These are phyloP conservation scores for Hecatera dysodea DNA, from an alignment of 2,888 invertebrate genomes.

Conservation along the genomic window DNA sequence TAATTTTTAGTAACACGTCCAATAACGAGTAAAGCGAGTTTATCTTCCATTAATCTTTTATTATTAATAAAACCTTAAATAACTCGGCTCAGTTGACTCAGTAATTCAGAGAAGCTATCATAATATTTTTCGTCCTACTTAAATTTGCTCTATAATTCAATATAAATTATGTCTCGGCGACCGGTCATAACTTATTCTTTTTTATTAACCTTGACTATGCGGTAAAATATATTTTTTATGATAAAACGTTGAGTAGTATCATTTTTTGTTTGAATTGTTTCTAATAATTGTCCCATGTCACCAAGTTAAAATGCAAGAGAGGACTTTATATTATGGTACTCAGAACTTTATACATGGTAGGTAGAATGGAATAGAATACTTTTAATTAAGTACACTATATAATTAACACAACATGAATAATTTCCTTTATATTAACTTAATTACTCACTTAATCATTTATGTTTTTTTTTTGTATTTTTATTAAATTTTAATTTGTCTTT, in stretches of 20 bases:
- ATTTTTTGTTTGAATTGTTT: slow-evolving; percentile 5
- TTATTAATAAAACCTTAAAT: slow-evolving; percentile 30
- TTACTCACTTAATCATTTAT: no score
- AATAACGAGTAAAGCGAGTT: neutral
- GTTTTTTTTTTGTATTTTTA: no score
- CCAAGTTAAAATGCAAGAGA: no score
- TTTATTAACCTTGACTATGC: slow-evolving; percentile 37
- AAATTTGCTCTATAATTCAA: slow-evolving; percentile 55
- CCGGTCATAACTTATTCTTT: slow-evolving; percentile 36
- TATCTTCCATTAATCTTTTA: slow-evolving; percentile 22
- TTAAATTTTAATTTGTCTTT: no score
- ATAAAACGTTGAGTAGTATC: slow-evolving; percentile 9
- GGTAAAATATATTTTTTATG: slow-evolving; percentile 21
- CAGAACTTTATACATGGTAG: neutral
- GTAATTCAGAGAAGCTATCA: slow-evolving; percentile 46
- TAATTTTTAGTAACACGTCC: neutral
- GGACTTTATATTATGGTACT: no score
- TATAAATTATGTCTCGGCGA: slow-evolving; percentile 42
- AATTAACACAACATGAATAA: no score
- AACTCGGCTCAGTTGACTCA: slow-evolving; percentile 30
- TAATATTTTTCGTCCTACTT: slow-evolving; percentile 45
- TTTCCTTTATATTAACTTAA: no score
- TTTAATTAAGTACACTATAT: no score
- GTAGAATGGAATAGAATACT: no score
- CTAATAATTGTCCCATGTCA: neutral